Percentiles rank a stretch among this genome's conserved stretches.
These are phyloP conservation scores for Apotomis betuletana DNA, from an alignment of 2,888 invertebrate species.

Conservation along the genomic window DNA sequence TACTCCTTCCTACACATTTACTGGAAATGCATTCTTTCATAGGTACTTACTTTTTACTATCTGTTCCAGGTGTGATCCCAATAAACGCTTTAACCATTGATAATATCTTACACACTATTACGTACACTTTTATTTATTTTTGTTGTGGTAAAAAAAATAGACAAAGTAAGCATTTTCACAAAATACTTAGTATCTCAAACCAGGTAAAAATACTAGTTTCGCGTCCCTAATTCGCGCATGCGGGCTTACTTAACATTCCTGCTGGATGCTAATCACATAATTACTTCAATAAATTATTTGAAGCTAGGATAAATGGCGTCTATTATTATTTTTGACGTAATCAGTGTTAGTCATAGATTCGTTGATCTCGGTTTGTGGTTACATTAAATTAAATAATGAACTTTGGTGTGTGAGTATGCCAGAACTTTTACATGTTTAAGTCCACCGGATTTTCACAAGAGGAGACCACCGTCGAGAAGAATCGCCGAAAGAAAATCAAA, in stretches of 20 bases:
- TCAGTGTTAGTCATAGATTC: constrained; percentile 36
- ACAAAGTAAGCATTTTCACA: neutral
- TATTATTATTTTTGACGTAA: constrained; percentile 47
- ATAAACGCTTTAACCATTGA: too few relatives aligned
- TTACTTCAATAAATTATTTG: constrained; percentile 74
- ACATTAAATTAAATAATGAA: neutral
- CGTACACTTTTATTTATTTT: too few relatives aligned
- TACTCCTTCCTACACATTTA: too few relatives aligned
- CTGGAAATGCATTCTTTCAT: too few relatives aligned
- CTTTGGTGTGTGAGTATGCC: neutral
- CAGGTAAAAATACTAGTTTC: constrained; percentile 1
- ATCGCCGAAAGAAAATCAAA: too few relatives aligned
- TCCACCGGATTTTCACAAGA: too few relatives aligned
- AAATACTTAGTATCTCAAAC: constrained; percentile 14
- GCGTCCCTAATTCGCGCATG: constrained; percentile 52
- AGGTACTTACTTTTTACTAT: too few relatives aligned
- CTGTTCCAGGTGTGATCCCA: too few relatives aligned
- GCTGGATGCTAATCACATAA: constrained; percentile 72
- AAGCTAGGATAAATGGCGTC: constrained; percentile 53
- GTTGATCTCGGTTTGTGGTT: constrained; percentile 24
- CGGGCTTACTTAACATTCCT: constrained; percentile 80
- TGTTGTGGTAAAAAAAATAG: too few relatives aligned
- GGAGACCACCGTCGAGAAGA: too few relatives aligned
- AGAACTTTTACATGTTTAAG: neutral
- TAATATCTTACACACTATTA: too few relatives aligned